Evolutionary conservation across 2,888 invertebrate species (phyloP).

Genomic region (Coelinius sp.): DNA sequence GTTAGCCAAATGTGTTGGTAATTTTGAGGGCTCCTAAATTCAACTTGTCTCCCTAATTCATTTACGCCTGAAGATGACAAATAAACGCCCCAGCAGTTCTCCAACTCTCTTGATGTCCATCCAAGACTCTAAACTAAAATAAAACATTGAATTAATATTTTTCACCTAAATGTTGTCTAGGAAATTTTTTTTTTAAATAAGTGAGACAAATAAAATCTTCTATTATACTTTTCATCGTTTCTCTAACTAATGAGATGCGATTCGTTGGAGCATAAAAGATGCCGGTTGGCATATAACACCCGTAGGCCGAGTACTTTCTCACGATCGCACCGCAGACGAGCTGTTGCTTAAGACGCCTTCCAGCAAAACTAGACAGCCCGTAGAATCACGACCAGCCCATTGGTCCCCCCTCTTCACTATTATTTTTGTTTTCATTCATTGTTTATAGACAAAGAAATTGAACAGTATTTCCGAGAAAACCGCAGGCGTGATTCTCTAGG

Average conservation of each 20-base stretch:
- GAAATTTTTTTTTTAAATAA: no score
- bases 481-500: slow-evolving; percentile 21
- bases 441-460: not conserved
- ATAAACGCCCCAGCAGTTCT: not conserved
- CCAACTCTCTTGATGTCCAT: not conserved
- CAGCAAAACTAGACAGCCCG: slow-evolving; percentile 43
- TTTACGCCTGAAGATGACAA: slow-evolving; percentile 7
- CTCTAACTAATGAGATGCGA: slow-evolving; percentile 21
- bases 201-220: no score
- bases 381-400: slow-evolving; percentile 34
- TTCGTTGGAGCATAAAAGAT: slow-evolving; percentile 8
- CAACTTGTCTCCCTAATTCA: slow-evolving; percentile 2
- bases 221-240: slow-evolving; percentile 6
- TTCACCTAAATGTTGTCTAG: no score
- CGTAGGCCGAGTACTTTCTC: slow-evolving; percentile 46
- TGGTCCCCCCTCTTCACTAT: slow-evolving; percentile 24
- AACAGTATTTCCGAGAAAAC: slow-evolving; percentile 6
- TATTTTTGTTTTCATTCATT: slow-evolving; percentile 26
- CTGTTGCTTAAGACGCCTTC: slow-evolving; percentile 47
- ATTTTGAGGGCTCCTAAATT: not conserved
- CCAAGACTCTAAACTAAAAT: not conserved
- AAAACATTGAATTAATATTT: not conserved
- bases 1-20: not conserved
- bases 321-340: slow-evolving; percentile 36
- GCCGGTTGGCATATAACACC: slow-evolving; percentile 26